Base-by-base conservation (phyloP, 2,888 invertebrate genomes). In the Panzeria rudis region DNA sequence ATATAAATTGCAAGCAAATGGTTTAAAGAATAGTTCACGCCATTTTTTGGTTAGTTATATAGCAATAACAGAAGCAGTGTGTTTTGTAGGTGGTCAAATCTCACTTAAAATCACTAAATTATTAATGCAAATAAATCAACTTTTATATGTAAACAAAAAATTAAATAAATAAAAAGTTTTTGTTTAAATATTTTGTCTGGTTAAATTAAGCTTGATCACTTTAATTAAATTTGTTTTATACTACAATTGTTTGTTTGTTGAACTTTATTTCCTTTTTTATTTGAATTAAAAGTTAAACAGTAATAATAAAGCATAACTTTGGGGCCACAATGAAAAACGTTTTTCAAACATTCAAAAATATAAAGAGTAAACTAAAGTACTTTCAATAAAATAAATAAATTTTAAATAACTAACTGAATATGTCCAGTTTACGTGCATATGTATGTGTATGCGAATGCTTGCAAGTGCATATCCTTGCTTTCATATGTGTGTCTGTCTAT, bases 281-380 rank as follows among this genome's bases (percentile, higher is more conserved):
- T 50, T 61, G 32, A 50, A 61, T 77, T 72, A 68, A 84, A 80
- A 72, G 80, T 76, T 80, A 80, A 84, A 80, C 84, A 87, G 87
- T 86, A 87, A 89, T 88, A 89, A 89, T 89, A 88, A 89, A 87
- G 69, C 75, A 75, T 62, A 76, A 71, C 35, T 64, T 23, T 64
- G 69, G 38, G n/a, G 54, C 38, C 44, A 69, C 13, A 76, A 23
- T 25, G 41, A n/a, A 66, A 35, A 78, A 17, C 8, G 17, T 23
- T 23, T 23, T 32, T 66, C n/a, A 77, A 71, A 61, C 32, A 13
- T 44, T 8, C 75, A 71, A 54, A 83, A 50, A 47, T 2, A 62
- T 5, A 76, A 38, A 61, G 15, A 38, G 15, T 17, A 17, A 23
- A 76, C 38, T 29, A 47, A 76, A 76, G 47, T 52, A 68, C 25